Evolutionary conservation across 2,888 invertebrate genomes (phyloP), one percentile per base, ranked within the genome.

Genomic region (Alloplasta piceator): DNA sequence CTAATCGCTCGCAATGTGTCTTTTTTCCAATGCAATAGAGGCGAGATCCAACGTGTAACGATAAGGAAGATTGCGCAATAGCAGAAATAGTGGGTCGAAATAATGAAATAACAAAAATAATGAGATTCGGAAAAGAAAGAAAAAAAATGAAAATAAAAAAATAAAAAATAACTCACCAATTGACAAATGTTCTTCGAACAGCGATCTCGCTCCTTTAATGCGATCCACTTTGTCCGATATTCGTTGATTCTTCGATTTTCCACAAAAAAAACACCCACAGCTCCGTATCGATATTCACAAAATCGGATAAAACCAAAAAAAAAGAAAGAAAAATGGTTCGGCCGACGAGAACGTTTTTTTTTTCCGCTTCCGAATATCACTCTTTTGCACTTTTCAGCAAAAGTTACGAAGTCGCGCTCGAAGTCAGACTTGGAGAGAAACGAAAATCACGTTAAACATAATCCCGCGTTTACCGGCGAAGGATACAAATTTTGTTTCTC

Each of bases 131-230:
- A 5, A 43, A 60, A 41, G 71, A 63, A 43, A 70, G 52, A 48
- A 58, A 72, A 55, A 58, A 52, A 9, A 36, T 38, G 7, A n/a
- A 26, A 50, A 38, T 43, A 10, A 48, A 6, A 39, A 60, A 52
- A 58, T 48, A 64, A 63, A 63, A 46, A n/a, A 55, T 48, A 82
- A 89, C 91, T 92, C 87, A 92, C 92, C 91, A 92, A 91, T 91
- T 83, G 89, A 88, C 85, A 90, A 90, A 89, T 88, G 86, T 88
- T 90, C 87, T 84, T 85, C 86, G 85, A 85, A 85, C 77, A 82
- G 85, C 82, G 80, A 85, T 79, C 78, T 85, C 83, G 85, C 87
- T 86, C 84, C 82, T 79, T 82, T 85, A 84, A 83, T 84, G 83
- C 84, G 90, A 88, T 91, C 90, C 91, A 91, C 91, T 88, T 89